Base-by-base conservation (phyloP, 1,140 invertebrate genomes). In the Sinella curviseta region DNA sequence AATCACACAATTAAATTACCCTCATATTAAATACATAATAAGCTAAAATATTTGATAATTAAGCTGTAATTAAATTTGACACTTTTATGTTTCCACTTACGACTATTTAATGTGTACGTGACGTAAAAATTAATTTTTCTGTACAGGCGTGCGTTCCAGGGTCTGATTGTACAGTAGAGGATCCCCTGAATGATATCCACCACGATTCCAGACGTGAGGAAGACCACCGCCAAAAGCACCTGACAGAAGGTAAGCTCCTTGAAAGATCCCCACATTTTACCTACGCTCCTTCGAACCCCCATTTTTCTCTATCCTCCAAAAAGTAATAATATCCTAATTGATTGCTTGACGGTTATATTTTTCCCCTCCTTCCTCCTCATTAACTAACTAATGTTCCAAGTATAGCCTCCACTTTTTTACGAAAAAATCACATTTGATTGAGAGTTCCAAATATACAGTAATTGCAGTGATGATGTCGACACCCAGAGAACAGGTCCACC, bases 261-360 rank as follows among this genome's bases (percentile, higher is more conserved):
- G 33, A 82, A 48, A 35, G 70, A 30, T 31, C 36, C 57, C 76
- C 82, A 78, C 16, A 70, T 20, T 60, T 55, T 54, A 36, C 28
- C n/a, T 2, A 39, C 57, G 3, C 35, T 26, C 12, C 16, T 4
- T 65, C 8, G 4, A 4, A 65, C 16, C 16, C 73, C 54, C 79
- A 77, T 77, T 20, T 30, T 75, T 92, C 35, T 98, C 88, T 79
- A 97, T 90, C 36, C 92, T 91, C 81, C 93, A 95, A 87, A 99
- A 90, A 83, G 94, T 93, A 84, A 91, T 90, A 96, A 98, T 98
- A 86, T 97, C 95, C 85, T 98, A 98, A 85, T n/a, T n/a, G n/a
- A n/a, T n/a, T n/a, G n/a, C n/a, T 96, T 94, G 83, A 96, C 93
- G 79, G 86, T 82, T 74, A 83, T 70, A 28, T 84, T 81, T 33